These are phyloP conservation scores for Diploptera punctata DNA, from an alignment of 2,888 invertebrate genomes.

Conservation along the genomic window DNA sequence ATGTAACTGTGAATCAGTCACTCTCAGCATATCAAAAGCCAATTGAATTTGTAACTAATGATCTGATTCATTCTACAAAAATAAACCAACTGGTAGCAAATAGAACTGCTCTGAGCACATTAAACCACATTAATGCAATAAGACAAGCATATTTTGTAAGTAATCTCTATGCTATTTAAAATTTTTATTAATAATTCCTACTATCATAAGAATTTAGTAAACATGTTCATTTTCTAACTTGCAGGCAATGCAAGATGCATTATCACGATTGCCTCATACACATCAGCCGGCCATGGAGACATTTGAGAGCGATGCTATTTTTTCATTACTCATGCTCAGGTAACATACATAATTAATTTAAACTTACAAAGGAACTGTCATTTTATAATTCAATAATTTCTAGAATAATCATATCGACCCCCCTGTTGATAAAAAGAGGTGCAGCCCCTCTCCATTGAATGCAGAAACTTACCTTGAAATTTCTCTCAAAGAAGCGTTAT, in stretches of 20 bases:
- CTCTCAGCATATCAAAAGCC: conserved; percentile 45
- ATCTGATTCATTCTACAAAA: conserved; percentile 47
- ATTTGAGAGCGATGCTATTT: conserved; percentile 59
- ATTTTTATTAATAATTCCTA: too few relatives aligned
- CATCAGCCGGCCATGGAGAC: conserved; percentile 59
- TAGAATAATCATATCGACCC: too few relatives aligned
- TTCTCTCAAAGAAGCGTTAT: too few relatives aligned
- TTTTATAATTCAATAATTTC: too few relatives aligned
- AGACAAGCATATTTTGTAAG: conserved; percentile 53
- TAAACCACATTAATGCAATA: conserved; percentile 52
- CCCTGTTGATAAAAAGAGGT: too few relatives aligned
- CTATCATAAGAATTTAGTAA: too few relatives aligned
- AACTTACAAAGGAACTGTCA: not conserved
- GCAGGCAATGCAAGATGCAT: conserved; percentile 48
- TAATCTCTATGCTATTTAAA: conserved; percentile 1
- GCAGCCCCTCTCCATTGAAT: too few relatives aligned
- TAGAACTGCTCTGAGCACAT: conserved; percentile 50
- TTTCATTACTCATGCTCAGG: too few relatives aligned
- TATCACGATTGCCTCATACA: conserved; percentile 49
- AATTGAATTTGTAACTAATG: conserved; percentile 47
- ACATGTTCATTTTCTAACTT: conserved; percentile 15
- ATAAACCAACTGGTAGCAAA: conserved; percentile 48
- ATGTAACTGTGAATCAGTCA: conserved; percentile 54
- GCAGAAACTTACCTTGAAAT: too few relatives aligned
- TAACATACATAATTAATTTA: conserved; percentile 48